Percentiles rank a stretch among this genome's conserved stretches.
Conservation (phyloP, 2,888 invertebrate genomes). For the Campoplex capitator region DNA sequence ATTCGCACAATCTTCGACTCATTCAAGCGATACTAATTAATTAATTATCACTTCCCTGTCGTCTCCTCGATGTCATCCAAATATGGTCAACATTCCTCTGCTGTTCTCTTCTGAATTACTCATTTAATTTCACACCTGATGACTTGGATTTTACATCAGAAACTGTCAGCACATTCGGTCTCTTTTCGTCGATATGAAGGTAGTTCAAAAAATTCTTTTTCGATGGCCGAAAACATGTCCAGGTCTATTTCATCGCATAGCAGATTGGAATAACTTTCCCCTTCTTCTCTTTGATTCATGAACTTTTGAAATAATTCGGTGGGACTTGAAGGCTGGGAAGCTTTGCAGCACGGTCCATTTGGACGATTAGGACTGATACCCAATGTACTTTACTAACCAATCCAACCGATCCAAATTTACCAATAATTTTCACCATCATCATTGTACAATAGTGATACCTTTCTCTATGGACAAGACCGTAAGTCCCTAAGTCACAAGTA, state of each 20-base stretch:
- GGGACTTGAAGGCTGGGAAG: slow-evolving; percentile 14
- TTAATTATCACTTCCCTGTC: slow-evolving; percentile 50
- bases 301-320: slow-evolving; percentile 51
- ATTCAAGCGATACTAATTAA: slow-evolving; percentile 59
- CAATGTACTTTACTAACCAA: not conserved
- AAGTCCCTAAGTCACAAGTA: slow-evolving; percentile 65
- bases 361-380: slow-evolving; percentile 61
- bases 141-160: not conserved
- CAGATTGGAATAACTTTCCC: slow-evolving; percentile 45
- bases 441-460: slow-evolving; percentile 40
- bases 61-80: not conserved
- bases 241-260: not conserved
- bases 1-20: slow-evolving; percentile 61
- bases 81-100: not conserved
- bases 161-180: not conserved
- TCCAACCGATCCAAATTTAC: not conserved
- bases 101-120: not conserved
- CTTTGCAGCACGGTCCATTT: slow-evolving; percentile 56
- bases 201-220: not conserved
- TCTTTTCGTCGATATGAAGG: not conserved
- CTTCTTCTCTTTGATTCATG: not conserved
- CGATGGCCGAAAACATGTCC: not conserved
- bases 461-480: slow-evolving; percentile 38
- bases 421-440: slow-evolving; percentile 61
- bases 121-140: not conserved